Conservation (phyloP, 2,797 vertebrate species). For the Epinephelus awoara region DNA sequence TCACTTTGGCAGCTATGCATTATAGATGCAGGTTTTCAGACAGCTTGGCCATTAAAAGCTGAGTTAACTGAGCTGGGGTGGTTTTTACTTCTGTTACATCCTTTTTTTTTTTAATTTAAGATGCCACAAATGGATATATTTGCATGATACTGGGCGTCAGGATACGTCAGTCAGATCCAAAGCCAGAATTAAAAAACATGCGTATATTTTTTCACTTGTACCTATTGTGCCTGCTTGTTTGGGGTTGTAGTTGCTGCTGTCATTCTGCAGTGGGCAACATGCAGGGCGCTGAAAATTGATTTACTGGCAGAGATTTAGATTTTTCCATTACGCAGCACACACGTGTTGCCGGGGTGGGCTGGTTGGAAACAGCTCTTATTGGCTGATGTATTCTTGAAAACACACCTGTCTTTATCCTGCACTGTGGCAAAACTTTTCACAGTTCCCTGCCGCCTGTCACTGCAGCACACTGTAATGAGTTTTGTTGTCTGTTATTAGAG, state of each 20-base stretch:
- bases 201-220: conserved; percentile 12
- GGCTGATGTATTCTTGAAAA: conserved; percentile 35
- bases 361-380: conserved; percentile 34
- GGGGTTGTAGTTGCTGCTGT: conserved; percentile 58
- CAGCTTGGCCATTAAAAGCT: background rate
- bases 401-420: conserved; percentile 25
- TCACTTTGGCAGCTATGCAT: background rate
- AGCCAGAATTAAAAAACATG: conserved; percentile 24
- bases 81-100: background rate
- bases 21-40: background rate
- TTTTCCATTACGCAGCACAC: conserved; percentile 84
- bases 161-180: conserved; percentile 5
- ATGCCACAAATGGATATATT: background rate
- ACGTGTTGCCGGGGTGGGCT: conserved; percentile 64
- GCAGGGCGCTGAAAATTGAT: conserved; percentile 77
- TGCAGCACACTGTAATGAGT: conserved; percentile 35
- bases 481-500: conserved; percentile 54
- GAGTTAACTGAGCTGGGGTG: background rate
- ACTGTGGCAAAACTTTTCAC: conserved; percentile 7
- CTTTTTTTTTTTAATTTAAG: background rate
- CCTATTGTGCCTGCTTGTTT: conserved; percentile 36
- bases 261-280: conserved; percentile 58
- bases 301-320: conserved; percentile 82
- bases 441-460: conserved; percentile 7
- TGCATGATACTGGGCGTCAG: background rate